Evolutionary conservation across 2,797 vertebrate genomes (phyloP).

Genomic region (Hemitrygon akajei): DNA sequence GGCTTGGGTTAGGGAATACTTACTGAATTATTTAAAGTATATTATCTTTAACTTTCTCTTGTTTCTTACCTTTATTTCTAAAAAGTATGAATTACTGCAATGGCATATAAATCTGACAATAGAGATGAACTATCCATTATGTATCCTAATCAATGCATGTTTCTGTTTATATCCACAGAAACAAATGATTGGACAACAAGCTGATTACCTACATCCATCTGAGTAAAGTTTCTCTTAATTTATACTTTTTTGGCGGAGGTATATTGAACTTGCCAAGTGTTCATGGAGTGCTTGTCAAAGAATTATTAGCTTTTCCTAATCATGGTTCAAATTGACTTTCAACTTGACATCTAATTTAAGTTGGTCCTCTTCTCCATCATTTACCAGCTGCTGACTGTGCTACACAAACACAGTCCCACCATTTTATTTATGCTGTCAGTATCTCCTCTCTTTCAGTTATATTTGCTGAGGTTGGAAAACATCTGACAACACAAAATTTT

Average conservation of each 20-base stretch:
- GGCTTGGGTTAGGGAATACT: background rate
- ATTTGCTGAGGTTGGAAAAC: background rate
- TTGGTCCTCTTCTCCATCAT: background rate
- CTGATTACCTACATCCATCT: background rate
- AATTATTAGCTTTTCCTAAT: background rate
- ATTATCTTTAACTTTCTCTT: background rate
- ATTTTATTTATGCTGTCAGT: background rate
- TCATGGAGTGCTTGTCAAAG: background rate
- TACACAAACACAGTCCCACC: background rate
- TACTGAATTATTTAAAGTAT: background rate
- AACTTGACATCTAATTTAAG: background rate
- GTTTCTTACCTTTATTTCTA: background rate
- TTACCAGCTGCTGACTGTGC: background rate
- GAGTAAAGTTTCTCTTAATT: background rate
- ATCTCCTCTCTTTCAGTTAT: background rate
- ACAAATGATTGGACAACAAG: background rate
- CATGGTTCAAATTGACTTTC: background rate
- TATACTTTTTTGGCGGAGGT: background rate
- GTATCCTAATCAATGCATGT: background rate
- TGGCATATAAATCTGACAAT: background rate
- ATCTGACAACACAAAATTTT: background rate
- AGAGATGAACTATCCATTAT: background rate
- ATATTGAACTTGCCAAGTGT: background rate
- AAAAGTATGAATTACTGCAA: background rate
- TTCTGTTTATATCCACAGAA: background rate